Conservation (phyloP, 2,797 vertebrate species). For the Crenichthys baileyi region DNA sequence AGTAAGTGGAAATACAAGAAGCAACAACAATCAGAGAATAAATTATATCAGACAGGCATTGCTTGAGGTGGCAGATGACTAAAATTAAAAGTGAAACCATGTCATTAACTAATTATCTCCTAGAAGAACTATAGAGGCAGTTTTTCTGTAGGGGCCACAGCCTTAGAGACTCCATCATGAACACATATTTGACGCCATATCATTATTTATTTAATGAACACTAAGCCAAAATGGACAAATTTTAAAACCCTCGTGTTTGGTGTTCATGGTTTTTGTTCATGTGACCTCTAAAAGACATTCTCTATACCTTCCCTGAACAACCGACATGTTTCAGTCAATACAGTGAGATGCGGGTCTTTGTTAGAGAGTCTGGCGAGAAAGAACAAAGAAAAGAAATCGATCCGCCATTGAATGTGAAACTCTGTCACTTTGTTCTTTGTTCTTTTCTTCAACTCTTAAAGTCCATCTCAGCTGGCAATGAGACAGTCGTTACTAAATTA, state of each 20-base stretch:
- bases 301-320: constrained; percentile 9
- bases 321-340: constrained; percentile 32
- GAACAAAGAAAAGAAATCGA: constrained; percentile 23
- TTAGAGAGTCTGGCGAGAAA: constrained; percentile 19
- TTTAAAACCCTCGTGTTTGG: not conserved
- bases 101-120: constrained; percentile 12
- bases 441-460: not conserved
- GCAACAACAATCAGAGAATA: constrained; percentile 20
- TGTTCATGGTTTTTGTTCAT: not conserved
- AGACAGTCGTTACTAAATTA: not conserved
- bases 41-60: constrained; percentile 9
- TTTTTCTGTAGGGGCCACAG: not conserved
- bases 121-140: constrained; percentile 1
- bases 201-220: not conserved
- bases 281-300: not conserved
- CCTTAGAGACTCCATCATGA: not conserved
- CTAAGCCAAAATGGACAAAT: not conserved
- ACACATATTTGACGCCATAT: not conserved
- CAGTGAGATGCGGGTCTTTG: constrained; percentile 19
- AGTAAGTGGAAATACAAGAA: constrained; percentile 1
- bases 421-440: constrained; percentile 7
- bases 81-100: constrained; percentile 13
- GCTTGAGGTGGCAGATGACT: constrained; percentile 8
- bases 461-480: not conserved
- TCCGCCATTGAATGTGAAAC: constrained; percentile 6